Base-by-base conservation (phyloP, 2,797 vertebrate species). In the Pipistrellus nathusii region DNA sequence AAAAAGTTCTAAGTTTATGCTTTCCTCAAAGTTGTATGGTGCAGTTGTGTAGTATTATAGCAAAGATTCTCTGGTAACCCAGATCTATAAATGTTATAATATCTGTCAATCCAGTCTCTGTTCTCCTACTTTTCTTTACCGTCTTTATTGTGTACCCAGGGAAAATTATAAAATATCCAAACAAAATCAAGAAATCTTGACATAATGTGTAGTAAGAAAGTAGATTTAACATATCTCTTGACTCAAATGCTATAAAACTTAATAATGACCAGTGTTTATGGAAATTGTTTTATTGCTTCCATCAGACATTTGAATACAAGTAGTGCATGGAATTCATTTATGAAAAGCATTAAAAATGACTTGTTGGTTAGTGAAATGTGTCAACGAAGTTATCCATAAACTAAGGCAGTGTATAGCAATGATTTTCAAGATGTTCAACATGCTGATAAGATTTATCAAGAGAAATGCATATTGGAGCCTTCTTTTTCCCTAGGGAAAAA, bases 101-200 rank as follows among this genome's bases (percentile, higher is more conserved):
- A 80, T 46, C 30, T 92, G 30, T 30, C 25, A 84, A 92, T 8
- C 15, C 64, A 68, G 25, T 51, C 18, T 27, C 4, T n/a, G 7
- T 84, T 81, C 38, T 13, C 18, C 38, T 46, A 44, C 1, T 30
- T 85, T 94, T 85, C 38, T 81, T 72, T 66, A 90, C 0, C 66
- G 15, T 68, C 11, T 15, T 92, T 8, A 32, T 44, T 80, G n/a
- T 88, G 55, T 6, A 77, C 2, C 7, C 17, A 75, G 11, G 27
- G 10, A 5, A 72, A 25, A 91, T 71, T 51, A 66, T 9, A 84
- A 93, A 88, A 76, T 77, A 95, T 77, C 23, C 41, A 94, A 92
- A 77, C 15, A 68, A 96, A 93, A 81, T 51, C 48, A 25, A 83
- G 62, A 86, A 73, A 55, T 93, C 17, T 73, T 86, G 32, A 77